Percentiles rank a stretch among this genome's conserved stretches.
phyloP scores from a whole-genome alignment of 2,888 invertebrate species.

The Psylliodes chrysocephalus region DNA sequence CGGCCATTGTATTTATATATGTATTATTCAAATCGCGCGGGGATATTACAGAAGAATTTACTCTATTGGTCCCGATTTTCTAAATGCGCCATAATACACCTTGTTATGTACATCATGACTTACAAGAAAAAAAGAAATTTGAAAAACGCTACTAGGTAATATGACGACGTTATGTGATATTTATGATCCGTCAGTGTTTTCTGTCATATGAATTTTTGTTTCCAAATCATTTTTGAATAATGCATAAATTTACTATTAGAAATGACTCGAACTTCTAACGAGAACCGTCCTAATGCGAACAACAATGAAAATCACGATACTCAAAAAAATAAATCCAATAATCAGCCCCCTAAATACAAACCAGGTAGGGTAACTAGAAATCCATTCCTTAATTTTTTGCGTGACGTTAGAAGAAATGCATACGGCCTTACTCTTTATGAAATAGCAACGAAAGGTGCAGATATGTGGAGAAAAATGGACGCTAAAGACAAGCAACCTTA shows the following conservation, averaged over 20 bases:
- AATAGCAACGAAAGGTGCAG: constrained; percentile 35
- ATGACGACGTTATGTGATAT: not conserved
- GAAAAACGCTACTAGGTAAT: not conserved
- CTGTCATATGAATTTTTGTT: not conserved
- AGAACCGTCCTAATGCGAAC: not conserved
- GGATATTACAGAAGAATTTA: no score
- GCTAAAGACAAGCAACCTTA: constrained; percentile 38
- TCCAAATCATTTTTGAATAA: not conserved
- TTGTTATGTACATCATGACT: no score
- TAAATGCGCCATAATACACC: no score
- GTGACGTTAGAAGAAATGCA: constrained; percentile 39
- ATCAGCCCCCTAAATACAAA: constrained; percentile 12
- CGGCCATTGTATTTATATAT: no score
- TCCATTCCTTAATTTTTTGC: constrained; percentile 45
- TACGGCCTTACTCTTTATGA: constrained; percentile 27
- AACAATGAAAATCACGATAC: not conserved
- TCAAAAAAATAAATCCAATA: not conserved
- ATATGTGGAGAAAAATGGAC: constrained; percentile 44
- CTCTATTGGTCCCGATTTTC: no score
- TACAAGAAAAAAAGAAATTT: not conserved
- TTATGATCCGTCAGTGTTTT: not conserved
- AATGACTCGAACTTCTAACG: constrained; percentile 1
- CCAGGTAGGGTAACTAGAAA: constrained; percentile 40
- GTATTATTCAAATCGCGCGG: no score
- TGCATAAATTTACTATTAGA: not conserved